Conservation (phyloP, 1,140 invertebrate species). For the Drosophila aff. region DNA sequence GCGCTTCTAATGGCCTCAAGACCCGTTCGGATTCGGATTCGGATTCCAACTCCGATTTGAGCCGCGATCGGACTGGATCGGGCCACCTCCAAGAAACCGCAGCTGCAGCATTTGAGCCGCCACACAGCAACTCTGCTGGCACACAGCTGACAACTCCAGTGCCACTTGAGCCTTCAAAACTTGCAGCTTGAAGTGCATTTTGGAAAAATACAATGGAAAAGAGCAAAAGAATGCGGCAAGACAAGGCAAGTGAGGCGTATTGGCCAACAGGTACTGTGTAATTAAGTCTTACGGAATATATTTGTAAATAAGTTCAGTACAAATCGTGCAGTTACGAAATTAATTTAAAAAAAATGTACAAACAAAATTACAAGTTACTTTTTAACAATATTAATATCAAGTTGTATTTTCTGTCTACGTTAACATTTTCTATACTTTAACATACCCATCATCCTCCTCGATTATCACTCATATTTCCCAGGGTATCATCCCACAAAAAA, state of each 20-base stretch:
- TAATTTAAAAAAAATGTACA: no score
- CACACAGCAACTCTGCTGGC: conserved; percentile 36
- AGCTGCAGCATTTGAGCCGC: conserved; percentile 55
- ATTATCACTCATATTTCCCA: not conserved
- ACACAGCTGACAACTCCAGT: conserved; percentile 76
- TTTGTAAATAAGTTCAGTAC: not conserved
- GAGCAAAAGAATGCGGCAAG: conserved; percentile 28
- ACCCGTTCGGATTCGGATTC: conserved; percentile 21
- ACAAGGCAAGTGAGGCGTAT: not conserved
- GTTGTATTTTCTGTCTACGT: not conserved
- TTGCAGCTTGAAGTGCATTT: conserved; percentile 77
- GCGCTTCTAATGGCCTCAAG: conserved; percentile 72
- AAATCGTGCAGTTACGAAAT: not conserved
- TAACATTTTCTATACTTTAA: not conserved
- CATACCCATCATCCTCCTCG: not conserved
- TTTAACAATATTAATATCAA: not conserved
- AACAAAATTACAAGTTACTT: no score
- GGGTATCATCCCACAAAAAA: conserved; percentile 24
- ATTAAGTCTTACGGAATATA: not conserved
- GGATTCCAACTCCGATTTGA: conserved; percentile 14
- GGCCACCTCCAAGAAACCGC: conserved; percentile 51
- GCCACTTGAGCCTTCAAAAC: conserved; percentile 72
- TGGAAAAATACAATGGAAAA: conserved; percentile 47
- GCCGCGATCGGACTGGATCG: conserved; percentile 9
- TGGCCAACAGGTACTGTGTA: not conserved